phyloP scores from a whole-genome alignment of 30 jellyfish, hydroid and myxozoan species.

The Clytia hemisphaerica region DNA sequence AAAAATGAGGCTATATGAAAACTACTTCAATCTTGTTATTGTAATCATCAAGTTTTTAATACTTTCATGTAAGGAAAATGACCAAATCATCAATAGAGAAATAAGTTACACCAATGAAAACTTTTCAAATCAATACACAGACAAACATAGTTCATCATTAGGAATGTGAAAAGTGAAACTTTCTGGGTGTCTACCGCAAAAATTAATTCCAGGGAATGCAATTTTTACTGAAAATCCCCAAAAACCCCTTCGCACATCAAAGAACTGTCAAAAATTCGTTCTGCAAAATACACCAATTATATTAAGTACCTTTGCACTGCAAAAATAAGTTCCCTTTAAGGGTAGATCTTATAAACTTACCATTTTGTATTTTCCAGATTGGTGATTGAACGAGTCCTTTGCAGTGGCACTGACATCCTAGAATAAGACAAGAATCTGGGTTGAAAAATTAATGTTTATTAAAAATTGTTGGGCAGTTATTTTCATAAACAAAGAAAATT shows the following conservation, averaged over 20 bases:
- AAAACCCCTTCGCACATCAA: too few species aligned
- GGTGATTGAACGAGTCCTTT: conserved; percentile 74
- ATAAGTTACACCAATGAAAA: neutral
- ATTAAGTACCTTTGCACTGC: too few species aligned
- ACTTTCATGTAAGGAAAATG: conserved; percentile 21
- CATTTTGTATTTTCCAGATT: conserved; percentile 81
- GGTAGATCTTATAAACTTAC: conserved; percentile 42
- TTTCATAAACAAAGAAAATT: neutral
- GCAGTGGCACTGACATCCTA: conserved; percentile 92
- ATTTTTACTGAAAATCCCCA: too few species aligned
- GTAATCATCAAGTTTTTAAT: conserved; percentile 8
- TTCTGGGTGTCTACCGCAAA: too few species aligned
- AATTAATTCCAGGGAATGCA: too few species aligned
- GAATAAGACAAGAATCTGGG: neutral
- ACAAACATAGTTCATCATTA: conserved; percentile 10
- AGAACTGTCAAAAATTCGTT: too few species aligned
- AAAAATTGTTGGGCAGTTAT: neutral
- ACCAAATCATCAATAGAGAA: too few species aligned
- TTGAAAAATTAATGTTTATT: neutral
- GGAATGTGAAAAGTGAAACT: neutral
- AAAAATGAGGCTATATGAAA: too few species aligned
- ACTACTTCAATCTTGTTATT: neutral
- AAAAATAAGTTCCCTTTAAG: too few species aligned
- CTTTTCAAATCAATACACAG: neutral
- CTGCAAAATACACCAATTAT: too few species aligned